Evolutionary conservation across 2,888 invertebrate genomes (phyloP), one percentile per base, ranked within the genome.

Genomic region (Ichneumon xanthorius): DNA sequence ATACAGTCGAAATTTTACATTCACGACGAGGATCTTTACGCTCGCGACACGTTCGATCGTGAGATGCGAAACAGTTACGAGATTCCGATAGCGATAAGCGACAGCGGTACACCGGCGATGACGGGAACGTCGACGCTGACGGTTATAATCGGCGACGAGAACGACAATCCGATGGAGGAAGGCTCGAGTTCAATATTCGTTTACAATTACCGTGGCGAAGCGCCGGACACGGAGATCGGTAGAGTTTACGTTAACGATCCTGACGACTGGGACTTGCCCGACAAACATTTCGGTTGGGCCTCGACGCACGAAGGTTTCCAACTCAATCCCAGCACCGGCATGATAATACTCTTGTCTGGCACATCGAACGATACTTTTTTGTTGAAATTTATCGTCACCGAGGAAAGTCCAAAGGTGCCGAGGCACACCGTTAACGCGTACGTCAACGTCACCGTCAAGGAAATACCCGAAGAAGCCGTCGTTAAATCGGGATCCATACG

Each of bases 231-330:
- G 0, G 96, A 97, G 88, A 98, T 99, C 82, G 99, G 99, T 0
- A 95, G 98, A 0, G 98, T 98, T 0, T 99, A 97, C 94, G 99
- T 99, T 0, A 96, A 97, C 63, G 99, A 99, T 94, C 96, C 96
- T 0, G 99, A 99, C 92, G 99, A 99, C 93, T 99, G 99, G 99
- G 99, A 99, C 94, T 94, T 98, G 71, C 96, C 96, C 0, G 99
- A 99, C 94, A 99, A 99, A 94, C 94, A 95, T 16, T 99, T 99
- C 93, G 95, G 95, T 86, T 98, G 97, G 97, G 94, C 95, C 2
- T 94, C 95, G 0, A 94, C 94, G 75, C 95, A 96, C 87, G 95
- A 96, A 0, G 95, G 96, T 90, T 98, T 98, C 93, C 95, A 95
- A 30, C 95, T 99, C 6, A 96, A 98, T 90, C 94, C 95, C 48